Evolutionary conservation across 2,113 vertebrate species (phyloP).

Genomic region (Jacana jacana): DNA sequence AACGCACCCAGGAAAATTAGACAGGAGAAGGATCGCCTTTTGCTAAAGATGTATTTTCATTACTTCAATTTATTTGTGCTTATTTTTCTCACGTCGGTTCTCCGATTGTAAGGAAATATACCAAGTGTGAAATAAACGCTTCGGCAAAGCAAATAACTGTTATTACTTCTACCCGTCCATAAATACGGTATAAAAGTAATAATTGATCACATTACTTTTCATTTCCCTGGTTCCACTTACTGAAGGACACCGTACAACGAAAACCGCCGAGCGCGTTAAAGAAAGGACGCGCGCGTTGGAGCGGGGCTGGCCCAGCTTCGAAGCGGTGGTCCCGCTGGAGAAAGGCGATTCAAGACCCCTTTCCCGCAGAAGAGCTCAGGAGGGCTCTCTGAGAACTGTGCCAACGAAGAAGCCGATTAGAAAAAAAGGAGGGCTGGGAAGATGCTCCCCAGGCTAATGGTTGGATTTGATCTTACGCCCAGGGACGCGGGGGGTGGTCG

Average conservation of each 20-base stretch:
- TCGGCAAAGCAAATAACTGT: constrained; percentile 53
- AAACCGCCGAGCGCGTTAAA: neutral
- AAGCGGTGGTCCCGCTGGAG: neutral
- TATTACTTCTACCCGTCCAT: constrained; percentile 39
- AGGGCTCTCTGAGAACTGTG: neutral
- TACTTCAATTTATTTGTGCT: constrained; percentile 20
- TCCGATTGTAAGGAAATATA: constrained; percentile 32
- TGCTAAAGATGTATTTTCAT: neutral
- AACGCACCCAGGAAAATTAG: constrained; percentile 22
- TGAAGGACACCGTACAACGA: neutral
- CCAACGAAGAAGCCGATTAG: neutral
- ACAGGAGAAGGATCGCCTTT: constrained; percentile 18
- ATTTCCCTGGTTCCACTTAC: neutral
- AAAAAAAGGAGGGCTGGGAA: no score
- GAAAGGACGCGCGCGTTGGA: neutral
- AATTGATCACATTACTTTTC: constrained; percentile 25
- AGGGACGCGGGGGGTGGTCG: fast-evolving
- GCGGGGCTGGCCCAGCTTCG: neutral
- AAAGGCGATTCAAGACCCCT: fast-evolving
- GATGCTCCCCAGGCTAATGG: neutral
- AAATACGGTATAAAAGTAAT: constrained; percentile 47
- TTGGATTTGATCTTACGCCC: neutral
- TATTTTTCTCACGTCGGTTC: neutral
- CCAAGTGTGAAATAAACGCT: constrained; percentile 38
- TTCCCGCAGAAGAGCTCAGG: neutral